These are phyloP conservation scores for Erpetoichthys calabaricus DNA, from an alignment of 2,797 vertebrate genomes.

Conservation along the genomic window DNA sequence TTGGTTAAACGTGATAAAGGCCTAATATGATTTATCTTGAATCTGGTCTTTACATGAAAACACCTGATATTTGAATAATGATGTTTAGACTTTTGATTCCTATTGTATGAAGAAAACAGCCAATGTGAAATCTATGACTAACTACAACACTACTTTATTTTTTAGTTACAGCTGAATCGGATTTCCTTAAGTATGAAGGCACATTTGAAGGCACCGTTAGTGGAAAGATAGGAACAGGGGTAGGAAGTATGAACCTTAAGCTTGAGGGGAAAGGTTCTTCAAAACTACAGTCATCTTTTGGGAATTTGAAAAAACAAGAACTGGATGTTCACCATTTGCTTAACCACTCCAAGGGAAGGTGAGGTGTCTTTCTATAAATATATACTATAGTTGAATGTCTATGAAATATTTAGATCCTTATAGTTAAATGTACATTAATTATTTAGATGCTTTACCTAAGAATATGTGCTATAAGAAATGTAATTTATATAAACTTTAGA, in stretches of 20 bases:
- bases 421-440: background rate
- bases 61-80: too few relatives aligned
- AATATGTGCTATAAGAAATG: too few relatives aligned
- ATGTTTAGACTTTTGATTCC: too few relatives aligned
- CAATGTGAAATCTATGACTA: background rate
- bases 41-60: too few relatives aligned
- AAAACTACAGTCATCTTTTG: slow-evolving; percentile 71
- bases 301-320: slow-evolving; percentile 76
- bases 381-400: too few relatives aligned
- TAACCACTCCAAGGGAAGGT: slow-evolving; percentile 56
- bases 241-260: slow-evolving; percentile 41
- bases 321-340: slow-evolving; percentile 69
- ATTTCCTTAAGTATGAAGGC: slow-evolving; percentile 60
- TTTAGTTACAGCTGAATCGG: too few relatives aligned
- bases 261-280: slow-evolving; percentile 42
- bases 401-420: background rate
- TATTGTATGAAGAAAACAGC: too few relatives aligned
- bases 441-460: background rate
- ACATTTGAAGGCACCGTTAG: slow-evolving; percentile 47
- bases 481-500: too few relatives aligned
- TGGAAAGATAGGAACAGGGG: slow-evolving; percentile 37
- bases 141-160: slow-evolving; percentile 11
- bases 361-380: slow-evolving; percentile 1
- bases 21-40: too few relatives aligned
- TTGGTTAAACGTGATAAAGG: too few relatives aligned